Percentiles rank a stretch among this genome's conserved stretches.
These are phyloP conservation scores for Strongylocentrotus purpuratus DNA, from an alignment of 35 echinoderm and acorn worm species.

Conservation along the genomic window DNA sequence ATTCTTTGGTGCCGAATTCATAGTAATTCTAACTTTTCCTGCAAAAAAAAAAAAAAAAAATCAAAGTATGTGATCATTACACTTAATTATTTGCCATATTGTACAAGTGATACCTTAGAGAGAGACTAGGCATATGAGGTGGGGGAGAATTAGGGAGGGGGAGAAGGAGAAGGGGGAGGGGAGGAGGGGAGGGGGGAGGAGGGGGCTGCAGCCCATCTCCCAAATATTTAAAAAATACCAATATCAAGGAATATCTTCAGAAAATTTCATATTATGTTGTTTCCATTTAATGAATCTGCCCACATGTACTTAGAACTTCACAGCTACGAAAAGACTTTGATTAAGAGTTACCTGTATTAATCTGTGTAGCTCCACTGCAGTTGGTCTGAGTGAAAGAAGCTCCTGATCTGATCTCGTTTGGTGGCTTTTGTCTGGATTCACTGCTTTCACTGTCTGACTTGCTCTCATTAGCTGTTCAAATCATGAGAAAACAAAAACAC, in stretches of 20 bases:
- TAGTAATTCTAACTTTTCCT: background rate
- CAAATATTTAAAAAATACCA: too few relatives aligned
- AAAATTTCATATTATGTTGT: too few relatives aligned
- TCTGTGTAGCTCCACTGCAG: background rate
- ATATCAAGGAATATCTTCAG: too few relatives aligned
- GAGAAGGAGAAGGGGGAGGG: too few relatives aligned
- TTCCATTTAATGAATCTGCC: too few relatives aligned
- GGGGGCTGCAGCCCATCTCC: too few relatives aligned
- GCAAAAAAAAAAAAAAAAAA: background rate
- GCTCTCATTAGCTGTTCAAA: background rate
- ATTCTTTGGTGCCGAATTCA: background rate
- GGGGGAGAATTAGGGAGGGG: too few relatives aligned
- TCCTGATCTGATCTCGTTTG: background rate
- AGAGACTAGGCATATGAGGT: too few relatives aligned
- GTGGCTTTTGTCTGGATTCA: background rate
- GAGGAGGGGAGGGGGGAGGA: too few relatives aligned
- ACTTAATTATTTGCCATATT: background rate
- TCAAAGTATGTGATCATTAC: background rate
- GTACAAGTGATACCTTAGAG: too few relatives aligned
- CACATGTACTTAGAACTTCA: too few relatives aligned
- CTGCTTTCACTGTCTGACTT: background rate
- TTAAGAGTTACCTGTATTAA: background rate
- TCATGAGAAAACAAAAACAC: background rate
- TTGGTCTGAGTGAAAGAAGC: background rate
- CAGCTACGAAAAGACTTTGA: background rate